Conservation (phyloP, 2,797 vertebrate genomes). For the Gobio occitaniae region DNA sequence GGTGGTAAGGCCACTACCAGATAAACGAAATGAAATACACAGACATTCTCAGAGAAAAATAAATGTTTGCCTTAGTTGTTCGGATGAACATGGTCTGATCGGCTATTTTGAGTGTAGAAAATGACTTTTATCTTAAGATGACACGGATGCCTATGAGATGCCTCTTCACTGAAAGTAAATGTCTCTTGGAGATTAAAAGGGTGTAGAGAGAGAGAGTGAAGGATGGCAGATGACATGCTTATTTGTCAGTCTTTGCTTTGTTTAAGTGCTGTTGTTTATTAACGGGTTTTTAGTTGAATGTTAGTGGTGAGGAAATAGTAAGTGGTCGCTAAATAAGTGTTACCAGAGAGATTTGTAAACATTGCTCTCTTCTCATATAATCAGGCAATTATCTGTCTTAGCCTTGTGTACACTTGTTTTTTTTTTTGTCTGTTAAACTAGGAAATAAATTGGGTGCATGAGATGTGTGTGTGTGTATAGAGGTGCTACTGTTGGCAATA, state of each 20-base stretch:
- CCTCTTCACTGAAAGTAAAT: background rate
- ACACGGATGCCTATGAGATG: background rate
- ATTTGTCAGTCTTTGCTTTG: slow-evolving; percentile 5
- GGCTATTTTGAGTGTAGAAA: slow-evolving; percentile 1
- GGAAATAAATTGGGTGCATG: background rate
- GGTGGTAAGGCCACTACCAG: slow-evolving; percentile 54
- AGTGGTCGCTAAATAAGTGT: slow-evolving; percentile 5
- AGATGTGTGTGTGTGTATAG: background rate
- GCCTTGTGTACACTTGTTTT: background rate
- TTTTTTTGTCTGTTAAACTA: background rate
- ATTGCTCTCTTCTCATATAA: slow-evolving; percentile 14
- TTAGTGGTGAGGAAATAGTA: background rate
- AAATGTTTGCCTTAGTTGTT: slow-evolving; percentile 41
- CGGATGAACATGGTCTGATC: slow-evolving; percentile 2
- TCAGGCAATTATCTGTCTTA: slow-evolving; percentile 1
- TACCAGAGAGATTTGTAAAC: slow-evolving; percentile 15
- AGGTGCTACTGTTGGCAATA: background rate
- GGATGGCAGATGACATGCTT: background rate
- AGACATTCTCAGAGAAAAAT: slow-evolving; percentile 17
- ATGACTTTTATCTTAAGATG: background rate
- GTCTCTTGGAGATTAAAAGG: background rate
- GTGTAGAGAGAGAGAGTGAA: too few species aligned
- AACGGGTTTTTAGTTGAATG: slow-evolving; percentile 1
- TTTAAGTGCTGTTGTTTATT: background rate
- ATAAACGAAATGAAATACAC: slow-evolving; percentile 52